Evolutionary conservation across 1,140 invertebrate species (phyloP).

Genomic region (Pseudomyrmex dendroicus): DNA sequence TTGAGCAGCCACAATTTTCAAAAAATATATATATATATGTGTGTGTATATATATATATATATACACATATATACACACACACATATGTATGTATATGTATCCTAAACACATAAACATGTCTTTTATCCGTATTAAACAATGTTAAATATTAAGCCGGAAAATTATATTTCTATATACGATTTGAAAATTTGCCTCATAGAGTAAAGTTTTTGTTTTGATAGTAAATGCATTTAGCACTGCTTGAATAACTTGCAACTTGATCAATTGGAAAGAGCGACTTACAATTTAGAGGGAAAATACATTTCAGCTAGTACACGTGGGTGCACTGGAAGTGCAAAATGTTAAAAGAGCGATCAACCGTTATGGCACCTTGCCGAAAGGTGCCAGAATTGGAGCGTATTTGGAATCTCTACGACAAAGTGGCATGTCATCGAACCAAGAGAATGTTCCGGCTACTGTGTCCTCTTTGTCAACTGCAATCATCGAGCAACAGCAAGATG

Average conservation of each 20-base stretch:
- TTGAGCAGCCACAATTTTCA: constrained; percentile 54
- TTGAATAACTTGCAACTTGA: constrained; percentile 75
- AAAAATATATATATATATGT: constrained; percentile 34
- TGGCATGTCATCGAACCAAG: constrained; percentile 86
- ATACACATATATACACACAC: too few relatives aligned
- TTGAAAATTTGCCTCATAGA: constrained; percentile 7
- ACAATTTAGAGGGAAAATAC: constrained; percentile 60
- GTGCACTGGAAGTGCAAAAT: constrained; percentile 97
- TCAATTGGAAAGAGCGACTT: neutral
- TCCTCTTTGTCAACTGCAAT: constrained; percentile 75
- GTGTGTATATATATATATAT: neutral
- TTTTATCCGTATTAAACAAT: constrained; percentile 18
- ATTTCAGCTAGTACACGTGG: constrained; percentile 90
- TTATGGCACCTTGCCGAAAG: constrained; percentile 98
- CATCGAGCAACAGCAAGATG: constrained; percentile 69
- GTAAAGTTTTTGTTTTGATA: constrained; percentile 50
- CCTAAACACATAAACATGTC: constrained; percentile 46
- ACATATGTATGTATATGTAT: constrained; percentile 13
- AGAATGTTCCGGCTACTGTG: constrained; percentile 76
- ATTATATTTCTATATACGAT: constrained; percentile 18
- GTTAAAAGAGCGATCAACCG: constrained; percentile 97
- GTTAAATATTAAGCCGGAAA: constrained; percentile 13
- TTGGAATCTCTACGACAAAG: constrained; percentile 95
- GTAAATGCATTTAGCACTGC: constrained; percentile 83
- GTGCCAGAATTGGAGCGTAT: constrained; percentile 97